These are phyloP conservation scores for Drosophila kanapiae DNA, from an alignment of 1,140 invertebrate species.

Conservation along the genomic window DNA sequence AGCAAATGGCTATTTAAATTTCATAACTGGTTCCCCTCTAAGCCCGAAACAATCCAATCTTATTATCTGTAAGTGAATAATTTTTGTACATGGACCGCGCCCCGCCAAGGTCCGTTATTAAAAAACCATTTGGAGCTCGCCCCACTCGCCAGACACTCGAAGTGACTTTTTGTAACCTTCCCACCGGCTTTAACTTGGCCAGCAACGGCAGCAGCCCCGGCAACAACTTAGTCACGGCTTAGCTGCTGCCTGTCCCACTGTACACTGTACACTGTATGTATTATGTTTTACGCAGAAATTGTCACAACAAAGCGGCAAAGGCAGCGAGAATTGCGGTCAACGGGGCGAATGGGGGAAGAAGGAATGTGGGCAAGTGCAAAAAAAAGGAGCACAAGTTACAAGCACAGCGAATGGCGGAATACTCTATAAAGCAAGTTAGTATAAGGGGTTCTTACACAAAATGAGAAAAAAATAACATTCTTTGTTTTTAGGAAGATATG, in stretches of 20 bases:
- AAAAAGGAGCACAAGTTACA: slow-evolving; percentile 19
- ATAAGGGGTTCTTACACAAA: too few relatives aligned
- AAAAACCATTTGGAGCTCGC: slow-evolving; percentile 38
- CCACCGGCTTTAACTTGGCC: slow-evolving; percentile 33
- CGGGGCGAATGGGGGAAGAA: slow-evolving; percentile 26
- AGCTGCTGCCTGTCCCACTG: slow-evolving; percentile 31
- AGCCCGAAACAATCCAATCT: slow-evolving; percentile 31
- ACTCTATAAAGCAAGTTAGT: background rate
- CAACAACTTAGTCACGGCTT: slow-evolving; percentile 28
- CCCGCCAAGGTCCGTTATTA: slow-evolving; percentile 52
- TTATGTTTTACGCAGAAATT: slow-evolving; percentile 77
- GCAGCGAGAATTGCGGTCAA: slow-evolving; percentile 69
- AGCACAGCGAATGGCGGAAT: background rate
- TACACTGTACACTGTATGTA: slow-evolving; percentile 35
- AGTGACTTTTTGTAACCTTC: slow-evolving; percentile 52
- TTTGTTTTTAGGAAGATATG: too few relatives aligned
- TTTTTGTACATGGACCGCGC: slow-evolving; percentile 43
- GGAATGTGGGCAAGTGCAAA: slow-evolving; percentile 32
- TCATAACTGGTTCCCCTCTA: slow-evolving; percentile 13
- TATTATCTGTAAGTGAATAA: slow-evolving; percentile 50
- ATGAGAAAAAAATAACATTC: too few relatives aligned
- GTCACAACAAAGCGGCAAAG: slow-evolving; percentile 64
- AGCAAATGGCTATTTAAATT: slow-evolving; percentile 23
- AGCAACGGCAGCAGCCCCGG: slow-evolving; percentile 5
- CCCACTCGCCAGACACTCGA: background rate